Percentiles rank a stretch among this genome's conserved stretches.
Conservation (phyloP, 2,113 vertebrate species). For the Tiliqua scincoides region DNA sequence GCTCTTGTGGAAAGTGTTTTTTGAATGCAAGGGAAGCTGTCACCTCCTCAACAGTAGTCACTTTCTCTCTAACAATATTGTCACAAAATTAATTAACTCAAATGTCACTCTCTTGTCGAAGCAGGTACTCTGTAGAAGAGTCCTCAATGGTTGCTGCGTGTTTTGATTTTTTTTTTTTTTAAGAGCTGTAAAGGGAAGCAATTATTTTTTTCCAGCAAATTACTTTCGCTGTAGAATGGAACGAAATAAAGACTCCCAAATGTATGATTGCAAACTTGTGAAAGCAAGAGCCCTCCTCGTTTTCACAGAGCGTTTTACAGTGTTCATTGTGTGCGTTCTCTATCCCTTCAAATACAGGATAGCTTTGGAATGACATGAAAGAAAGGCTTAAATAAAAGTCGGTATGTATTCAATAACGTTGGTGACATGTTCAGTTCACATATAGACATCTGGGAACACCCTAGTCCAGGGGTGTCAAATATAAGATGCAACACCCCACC, state of each 20-base stretch:
- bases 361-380: not conserved
- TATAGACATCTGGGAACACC: not conserved
- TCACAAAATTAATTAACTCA: conserved; percentile 70
- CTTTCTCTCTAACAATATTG: conserved; percentile 59
- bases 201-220: conserved; percentile 62
- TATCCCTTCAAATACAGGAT: not conserved
- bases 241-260: conserved; percentile 47
- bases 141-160: conserved; percentile 71
- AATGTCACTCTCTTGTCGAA: conserved; percentile 69
- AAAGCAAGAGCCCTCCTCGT: conserved; percentile 2
- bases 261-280: not conserved
- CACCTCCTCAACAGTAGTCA: conserved; percentile 55
- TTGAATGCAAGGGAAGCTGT: conserved; percentile 57
- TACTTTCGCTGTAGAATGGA: conserved; percentile 53
- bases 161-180: conserved; percentile 70
- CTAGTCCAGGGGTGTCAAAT: too few species aligned
- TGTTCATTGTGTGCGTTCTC: not conserved
- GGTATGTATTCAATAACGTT: not conserved
- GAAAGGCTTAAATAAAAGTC: not conserved
- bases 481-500: too few species aligned
- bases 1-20: conserved; percentile 54
- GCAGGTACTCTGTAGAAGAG: conserved; percentile 66
- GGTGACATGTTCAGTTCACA: not conserved
- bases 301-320: conserved; percentile 34
- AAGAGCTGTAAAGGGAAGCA: conserved; percentile 66